A percentile compares a stretch with the other conserved stretches of the same genome.
Evolutionary conservation across 2,797 vertebrate genomes (phyloP).

Genomic region (Aphelocoma californica): DNA sequence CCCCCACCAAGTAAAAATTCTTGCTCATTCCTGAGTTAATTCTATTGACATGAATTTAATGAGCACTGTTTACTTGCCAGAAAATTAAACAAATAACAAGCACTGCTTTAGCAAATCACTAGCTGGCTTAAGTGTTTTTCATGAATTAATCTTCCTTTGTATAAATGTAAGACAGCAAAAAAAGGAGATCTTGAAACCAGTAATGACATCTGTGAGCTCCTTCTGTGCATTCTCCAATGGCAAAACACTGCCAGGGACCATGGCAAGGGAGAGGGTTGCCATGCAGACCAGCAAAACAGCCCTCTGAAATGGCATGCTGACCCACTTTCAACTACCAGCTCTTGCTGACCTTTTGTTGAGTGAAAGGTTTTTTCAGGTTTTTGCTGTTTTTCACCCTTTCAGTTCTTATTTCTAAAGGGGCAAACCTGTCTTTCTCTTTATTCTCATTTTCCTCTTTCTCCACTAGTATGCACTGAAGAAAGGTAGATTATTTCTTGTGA

Average conservation of each 20-base stretch:
- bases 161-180: neutral
- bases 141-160: constrained; percentile 4
- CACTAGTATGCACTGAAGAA: neutral
- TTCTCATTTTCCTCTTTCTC: neutral
- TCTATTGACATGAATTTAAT: neutral
- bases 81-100: neutral
- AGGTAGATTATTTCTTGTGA: neutral
- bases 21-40: neutral
- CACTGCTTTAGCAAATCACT: neutral
- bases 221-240: neutral
- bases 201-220: neutral
- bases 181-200: neutral
- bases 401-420: constrained; percentile 45
- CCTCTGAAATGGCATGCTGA: constrained; percentile 31
- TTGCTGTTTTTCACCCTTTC: constrained; percentile 34
- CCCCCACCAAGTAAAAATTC: neutral
- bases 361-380: constrained; percentile 40
- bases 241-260: neutral
- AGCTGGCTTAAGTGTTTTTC: neutral
- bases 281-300: constrained; percentile 21
- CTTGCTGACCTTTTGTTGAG: constrained; percentile 42
- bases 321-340: constrained; percentile 53
- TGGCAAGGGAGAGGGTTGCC: neutral
- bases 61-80: neutral
- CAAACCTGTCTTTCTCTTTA: neutral